These are phyloP conservation scores for Leptopilina clavipes DNA, from an alignment of 1,140 invertebrate species.

Conservation along the genomic window DNA sequence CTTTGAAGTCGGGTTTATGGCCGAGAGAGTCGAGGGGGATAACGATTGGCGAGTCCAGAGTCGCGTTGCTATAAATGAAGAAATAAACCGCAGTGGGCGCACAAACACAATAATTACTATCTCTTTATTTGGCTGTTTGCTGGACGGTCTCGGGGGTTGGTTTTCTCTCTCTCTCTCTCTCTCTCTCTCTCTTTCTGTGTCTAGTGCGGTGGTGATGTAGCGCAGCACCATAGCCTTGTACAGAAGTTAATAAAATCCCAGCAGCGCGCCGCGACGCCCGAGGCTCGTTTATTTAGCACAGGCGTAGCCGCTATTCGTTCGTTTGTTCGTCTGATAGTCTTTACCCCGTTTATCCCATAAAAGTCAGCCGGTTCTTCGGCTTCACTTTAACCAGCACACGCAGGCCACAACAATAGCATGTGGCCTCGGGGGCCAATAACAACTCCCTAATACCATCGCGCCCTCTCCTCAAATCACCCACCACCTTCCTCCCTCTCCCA, in stretches of 20 bases:
- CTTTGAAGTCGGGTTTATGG: background rate
- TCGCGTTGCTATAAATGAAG: slow-evolving; percentile 48
- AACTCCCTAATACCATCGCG: slow-evolving; percentile 62
- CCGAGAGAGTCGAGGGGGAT: background rate
- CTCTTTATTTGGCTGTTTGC: slow-evolving; percentile 73
- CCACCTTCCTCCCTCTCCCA: too few relatives aligned
- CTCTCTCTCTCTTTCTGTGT: slow-evolving; percentile 40
- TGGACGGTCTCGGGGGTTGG: slow-evolving; percentile 53
- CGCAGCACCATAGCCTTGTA: slow-evolving; percentile 60
- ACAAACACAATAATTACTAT: slow-evolving; percentile 74
- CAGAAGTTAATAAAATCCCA: slow-evolving; percentile 75
- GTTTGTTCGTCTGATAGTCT: slow-evolving; percentile 59
- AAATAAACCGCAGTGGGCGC: slow-evolving; percentile 60
- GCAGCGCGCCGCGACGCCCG: slow-evolving; percentile 61
- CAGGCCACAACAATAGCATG: slow-evolving; percentile 69
- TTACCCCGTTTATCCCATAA: slow-evolving; percentile 69
- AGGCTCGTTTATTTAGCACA: slow-evolving; percentile 73
- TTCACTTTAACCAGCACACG: slow-evolving; percentile 63
- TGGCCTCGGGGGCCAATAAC: slow-evolving; percentile 71
- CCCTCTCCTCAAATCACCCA: slow-evolving; percentile 48
- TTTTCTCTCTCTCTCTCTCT: too few relatives aligned
- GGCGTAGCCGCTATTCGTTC: slow-evolving; percentile 66
- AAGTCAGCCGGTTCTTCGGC: slow-evolving; percentile 67
- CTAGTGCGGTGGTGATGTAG: slow-evolving; percentile 50
- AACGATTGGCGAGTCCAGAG: slow-evolving; percentile 18